These are phyloP conservation scores for Aleadryas rufinucha DNA, from an alignment of 2,113 vertebrate species.

Conservation along the genomic window DNA sequence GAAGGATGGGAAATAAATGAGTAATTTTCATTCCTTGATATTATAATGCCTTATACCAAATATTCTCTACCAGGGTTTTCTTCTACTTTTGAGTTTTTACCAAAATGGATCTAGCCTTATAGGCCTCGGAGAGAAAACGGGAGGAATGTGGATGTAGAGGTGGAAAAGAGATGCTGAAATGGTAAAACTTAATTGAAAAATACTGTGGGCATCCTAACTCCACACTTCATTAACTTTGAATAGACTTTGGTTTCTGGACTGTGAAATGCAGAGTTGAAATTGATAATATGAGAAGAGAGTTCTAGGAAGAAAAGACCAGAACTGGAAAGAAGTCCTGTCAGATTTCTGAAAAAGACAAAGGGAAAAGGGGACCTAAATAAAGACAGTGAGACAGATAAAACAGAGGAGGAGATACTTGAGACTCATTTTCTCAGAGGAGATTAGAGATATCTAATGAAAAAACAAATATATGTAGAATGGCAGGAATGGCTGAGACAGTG, in stretches of 20 bases:
- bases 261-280: not conserved
- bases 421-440: not conserved
- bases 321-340: not conserved
- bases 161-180: not conserved
- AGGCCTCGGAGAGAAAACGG: not conserved
- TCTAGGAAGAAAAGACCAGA: not conserved
- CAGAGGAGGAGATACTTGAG: not conserved
- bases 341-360: not conserved
- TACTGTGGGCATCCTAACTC: not conserved
- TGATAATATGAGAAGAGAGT: not conserved
- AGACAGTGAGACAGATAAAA: not conserved
- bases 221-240: not conserved
- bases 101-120: not conserved
- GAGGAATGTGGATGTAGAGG: not conserved
- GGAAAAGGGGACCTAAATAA: not conserved
- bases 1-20: not conserved
- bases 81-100: not conserved
- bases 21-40: not conserved
- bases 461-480: not conserved
- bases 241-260: not conserved
- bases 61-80: not conserved
- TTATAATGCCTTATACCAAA: not conserved
- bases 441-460: not conserved
- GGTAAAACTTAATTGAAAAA: not conserved
- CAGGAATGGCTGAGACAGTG: not conserved